Evolutionary conservation across 1,140 invertebrate genomes (phyloP).

Genomic region (Wasmannia auropunctata): DNA sequence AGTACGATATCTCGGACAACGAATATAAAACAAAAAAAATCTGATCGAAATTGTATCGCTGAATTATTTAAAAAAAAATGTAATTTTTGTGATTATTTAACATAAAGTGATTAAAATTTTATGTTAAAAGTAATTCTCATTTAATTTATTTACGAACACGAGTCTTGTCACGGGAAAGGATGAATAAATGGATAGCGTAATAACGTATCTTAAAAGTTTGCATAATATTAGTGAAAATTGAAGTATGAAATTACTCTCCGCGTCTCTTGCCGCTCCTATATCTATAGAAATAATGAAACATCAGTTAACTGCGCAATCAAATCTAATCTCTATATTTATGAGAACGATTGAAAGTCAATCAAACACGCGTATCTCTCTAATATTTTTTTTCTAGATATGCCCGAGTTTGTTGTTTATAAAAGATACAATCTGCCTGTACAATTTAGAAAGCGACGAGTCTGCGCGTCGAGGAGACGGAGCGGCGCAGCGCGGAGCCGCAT

Average conservation of each 20-base stretch:
- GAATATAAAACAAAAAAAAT: neutral
- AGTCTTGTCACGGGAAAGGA: neutral
- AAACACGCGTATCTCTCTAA: neutral
- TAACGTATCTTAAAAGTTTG: neutral
- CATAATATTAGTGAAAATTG: neutral
- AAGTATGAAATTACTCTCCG: neutral
- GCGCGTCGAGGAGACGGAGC: neutral
- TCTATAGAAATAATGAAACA: neutral
- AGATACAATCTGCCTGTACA: neutral
- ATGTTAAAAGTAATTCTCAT: neutral
- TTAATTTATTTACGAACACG: neutral
- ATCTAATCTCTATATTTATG: neutral
- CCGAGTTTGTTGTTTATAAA: neutral
- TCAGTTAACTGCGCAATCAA: neutral
- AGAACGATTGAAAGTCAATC: neutral
- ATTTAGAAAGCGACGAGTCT: neutral
- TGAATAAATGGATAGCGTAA: neutral
- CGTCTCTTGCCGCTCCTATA: neutral
- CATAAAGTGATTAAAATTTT: neutral
- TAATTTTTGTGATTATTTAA: neutral
- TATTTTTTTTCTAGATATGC: neutral
- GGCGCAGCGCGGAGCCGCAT: neutral
- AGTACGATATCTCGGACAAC: neutral
- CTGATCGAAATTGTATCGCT: neutral
- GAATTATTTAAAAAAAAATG: neutral